These are phyloP conservation scores for Hyalella azteca DNA, from an alignment of 2,888 invertebrate genomes.

Conservation along the genomic window DNA sequence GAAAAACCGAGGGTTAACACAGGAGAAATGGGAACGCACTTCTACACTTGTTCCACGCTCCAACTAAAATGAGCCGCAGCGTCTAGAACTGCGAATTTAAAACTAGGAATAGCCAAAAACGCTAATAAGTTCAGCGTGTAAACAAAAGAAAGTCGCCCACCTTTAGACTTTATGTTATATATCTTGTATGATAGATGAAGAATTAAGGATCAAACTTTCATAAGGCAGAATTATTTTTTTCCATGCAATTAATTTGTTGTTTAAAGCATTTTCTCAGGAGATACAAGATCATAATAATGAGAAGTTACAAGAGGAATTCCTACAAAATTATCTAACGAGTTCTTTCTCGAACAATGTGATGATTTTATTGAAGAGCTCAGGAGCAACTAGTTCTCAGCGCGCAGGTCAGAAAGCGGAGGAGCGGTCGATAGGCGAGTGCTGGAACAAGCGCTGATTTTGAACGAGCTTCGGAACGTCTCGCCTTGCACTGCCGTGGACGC, in stretches of 20 bases:
- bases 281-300: not conserved
- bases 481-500: too few relatives aligned
- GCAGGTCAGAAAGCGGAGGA: conserved; percentile 11
- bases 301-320: not conserved
- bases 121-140: too few relatives aligned
- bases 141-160: too few relatives aligned
- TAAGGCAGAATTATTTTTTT: too few relatives aligned
- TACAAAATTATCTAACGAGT: not conserved
- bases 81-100: conserved; percentile 18
- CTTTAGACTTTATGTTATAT: too few relatives aligned
- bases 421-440: conserved; percentile 27
- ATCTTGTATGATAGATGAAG: too few relatives aligned
- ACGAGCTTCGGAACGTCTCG: too few relatives aligned
- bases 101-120: conserved; percentile 31
- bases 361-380: too few relatives aligned
- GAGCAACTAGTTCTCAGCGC: conserved; percentile 11
- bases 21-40: conserved; percentile 37
- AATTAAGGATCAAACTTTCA: too few relatives aligned
- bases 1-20: conserved; percentile 34
- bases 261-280: not conserved
- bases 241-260: too few relatives aligned
- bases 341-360: too few relatives aligned
- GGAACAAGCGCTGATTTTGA: not conserved
- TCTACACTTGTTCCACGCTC: conserved; percentile 32
- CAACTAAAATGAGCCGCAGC: conserved; percentile 35